Evolutionary conservation across 2,797 vertebrate genomes (phyloP), one percentile per base, ranked within the genome.

Genomic region (Sebastes miniatus): DNA sequence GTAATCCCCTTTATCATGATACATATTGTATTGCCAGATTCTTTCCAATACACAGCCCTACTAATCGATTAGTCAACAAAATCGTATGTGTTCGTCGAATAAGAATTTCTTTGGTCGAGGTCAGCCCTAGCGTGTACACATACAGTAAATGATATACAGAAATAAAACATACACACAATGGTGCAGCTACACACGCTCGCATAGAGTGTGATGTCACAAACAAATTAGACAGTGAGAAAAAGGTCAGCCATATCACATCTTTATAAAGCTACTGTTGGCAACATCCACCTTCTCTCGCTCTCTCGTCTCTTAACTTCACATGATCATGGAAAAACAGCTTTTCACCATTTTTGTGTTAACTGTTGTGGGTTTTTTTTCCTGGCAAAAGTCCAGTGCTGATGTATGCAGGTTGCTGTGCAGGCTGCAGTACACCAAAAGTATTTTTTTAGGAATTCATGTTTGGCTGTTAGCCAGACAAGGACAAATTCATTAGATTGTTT

Each of bases 211-310:
- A 56, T 61, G 52, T 79, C 58, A 43, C 8, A 65, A 47, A 50
- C 13, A 77, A 76, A 82, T 76, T 63, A 73, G 64, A 65, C 1
- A 18, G 58, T 36, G 47, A 39, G 14, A 39, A 56, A 69, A 70
- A 80, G 79, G 70, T 80, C 68, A 59, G 31, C 3, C 9, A 25
- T 73, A 69, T 77, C 66, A 67, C 16, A 77, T 73, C 50, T 47
- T 39, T 16, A 24, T 52, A 5, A 36, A 43, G 14, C 34, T 39
- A 7, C 56, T 31, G 39, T 77, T 50, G 64, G 20, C 22, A 25
- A 5, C 10, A 72, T 36, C 29, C 32, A 59, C 39, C 13, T 8
- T 10, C 4, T 32, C n/a, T 34, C 14, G 2, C 27, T 65, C 34
- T 31, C 2, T 29, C 20, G 16, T 18, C 43, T 47, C 43, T 47